Evolutionary conservation across 1,140 invertebrate genomes (phyloP).

Genomic region (Zaprionus vittiger): DNA sequence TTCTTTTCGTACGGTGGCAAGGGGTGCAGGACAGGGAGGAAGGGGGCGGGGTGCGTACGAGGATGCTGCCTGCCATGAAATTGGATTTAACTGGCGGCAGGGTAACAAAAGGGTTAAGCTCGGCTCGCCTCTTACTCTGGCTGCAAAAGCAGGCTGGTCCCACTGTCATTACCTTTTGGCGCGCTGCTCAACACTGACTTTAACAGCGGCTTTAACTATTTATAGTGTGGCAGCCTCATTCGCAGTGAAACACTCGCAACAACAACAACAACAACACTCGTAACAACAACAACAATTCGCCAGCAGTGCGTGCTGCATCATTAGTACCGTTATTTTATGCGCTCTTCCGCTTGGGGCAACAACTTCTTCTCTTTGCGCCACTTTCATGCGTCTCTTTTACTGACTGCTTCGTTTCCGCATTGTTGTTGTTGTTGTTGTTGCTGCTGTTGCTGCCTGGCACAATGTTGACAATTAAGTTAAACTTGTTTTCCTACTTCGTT

Average conservation of each 20-base stretch:
- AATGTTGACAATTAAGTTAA: slow-evolving; percentile 82
- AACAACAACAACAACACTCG: background rate
- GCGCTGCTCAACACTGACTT: slow-evolving; percentile 21
- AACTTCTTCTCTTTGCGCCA: slow-evolving; percentile 39
- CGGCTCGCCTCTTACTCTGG: background rate
- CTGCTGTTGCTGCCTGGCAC: slow-evolving; percentile 42
- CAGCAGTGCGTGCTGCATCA: slow-evolving; percentile 67
- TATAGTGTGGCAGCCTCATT: slow-evolving; percentile 12
- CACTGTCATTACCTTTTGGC: slow-evolving; percentile 18
- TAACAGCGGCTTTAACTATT: slow-evolving; percentile 28
- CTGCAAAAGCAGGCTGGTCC: background rate
- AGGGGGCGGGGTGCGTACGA: background rate
- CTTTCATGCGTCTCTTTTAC: slow-evolving; percentile 46
- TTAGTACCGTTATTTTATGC: slow-evolving; percentile 76
- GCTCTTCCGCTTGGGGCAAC: slow-evolving; percentile 66
- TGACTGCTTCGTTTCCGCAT: slow-evolving; percentile 55
- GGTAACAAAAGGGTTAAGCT: slow-evolving; percentile 32
- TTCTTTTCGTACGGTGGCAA: slow-evolving; percentile 7
- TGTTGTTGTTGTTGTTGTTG: slow-evolving; percentile 12
- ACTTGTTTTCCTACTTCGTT: slow-evolving; percentile 80
- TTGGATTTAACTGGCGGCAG: slow-evolving; percentile 40
- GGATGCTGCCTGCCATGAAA: slow-evolving; percentile 42
- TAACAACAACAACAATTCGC: background rate
- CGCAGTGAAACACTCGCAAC: background rate
- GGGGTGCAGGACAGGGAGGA: background rate